Percentiles rank a stretch among this genome's conserved stretches.
Conservation (phyloP, 2,888 invertebrate genomes). For the Eristalis intricaria region DNA sequence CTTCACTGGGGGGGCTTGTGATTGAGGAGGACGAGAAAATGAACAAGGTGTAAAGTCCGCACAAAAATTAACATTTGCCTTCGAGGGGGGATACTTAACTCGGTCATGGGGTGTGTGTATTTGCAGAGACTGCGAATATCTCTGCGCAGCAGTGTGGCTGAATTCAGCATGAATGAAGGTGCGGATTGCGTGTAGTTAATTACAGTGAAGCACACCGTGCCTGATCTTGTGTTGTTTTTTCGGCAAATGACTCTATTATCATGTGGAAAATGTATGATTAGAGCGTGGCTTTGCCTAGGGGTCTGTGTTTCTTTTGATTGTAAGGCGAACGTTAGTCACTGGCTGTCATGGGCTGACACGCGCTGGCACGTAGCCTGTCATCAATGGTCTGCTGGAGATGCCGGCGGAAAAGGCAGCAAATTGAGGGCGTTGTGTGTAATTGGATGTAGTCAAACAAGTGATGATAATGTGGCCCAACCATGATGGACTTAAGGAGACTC, state of each 20-base stretch:
- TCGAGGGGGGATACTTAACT: slow-evolving; percentile 58
- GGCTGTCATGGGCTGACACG: too few species aligned
- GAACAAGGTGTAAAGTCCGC: slow-evolving; percentile 67
- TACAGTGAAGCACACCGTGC: slow-evolving; percentile 36
- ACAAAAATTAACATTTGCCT: slow-evolving; percentile 69
- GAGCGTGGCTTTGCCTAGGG: slow-evolving; percentile 19
- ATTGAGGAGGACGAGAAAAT: slow-evolving; percentile 56
- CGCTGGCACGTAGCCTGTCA: slow-evolving; percentile 7
- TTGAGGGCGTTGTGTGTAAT: not conserved
- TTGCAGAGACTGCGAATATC: not conserved
- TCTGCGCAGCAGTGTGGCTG: not conserved
- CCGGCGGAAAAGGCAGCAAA: not conserved
- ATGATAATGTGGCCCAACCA: not conserved
- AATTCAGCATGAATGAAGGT: slow-evolving; percentile 52
- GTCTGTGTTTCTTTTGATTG: slow-evolving; percentile 21
- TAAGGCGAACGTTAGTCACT: not conserved
- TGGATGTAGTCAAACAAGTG: not conserved
- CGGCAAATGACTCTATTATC: slow-evolving; percentile 64
- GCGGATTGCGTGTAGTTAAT: slow-evolving; percentile 62
- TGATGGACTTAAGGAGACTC: too few species aligned
- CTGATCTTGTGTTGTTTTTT: slow-evolving; percentile 19
- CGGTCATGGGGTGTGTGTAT: not conserved
- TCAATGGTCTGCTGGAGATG: not conserved
- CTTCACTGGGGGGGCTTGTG: slow-evolving; percentile 50
- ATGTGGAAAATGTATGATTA: slow-evolving; percentile 55